These are phyloP conservation scores for Phlogophora meticulosa DNA, from an alignment of 2,888 invertebrate species.

Conservation along the genomic window DNA sequence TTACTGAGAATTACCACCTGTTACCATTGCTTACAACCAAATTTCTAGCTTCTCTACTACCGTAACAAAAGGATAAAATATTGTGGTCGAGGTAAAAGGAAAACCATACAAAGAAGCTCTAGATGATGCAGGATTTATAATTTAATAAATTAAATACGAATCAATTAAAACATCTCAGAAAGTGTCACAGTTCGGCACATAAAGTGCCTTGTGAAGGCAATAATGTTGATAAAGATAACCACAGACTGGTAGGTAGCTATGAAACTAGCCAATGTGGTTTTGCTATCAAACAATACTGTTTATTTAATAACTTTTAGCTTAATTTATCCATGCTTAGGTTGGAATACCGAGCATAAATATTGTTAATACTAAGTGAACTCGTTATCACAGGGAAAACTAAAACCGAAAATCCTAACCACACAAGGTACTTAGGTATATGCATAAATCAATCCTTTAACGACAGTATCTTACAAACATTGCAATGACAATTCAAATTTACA, in stretches of 20 bases:
- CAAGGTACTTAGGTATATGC: conserved; percentile 7
- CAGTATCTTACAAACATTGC: conserved; percentile 34
- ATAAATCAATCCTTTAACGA: conserved; percentile 30
- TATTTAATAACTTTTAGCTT: too few species aligned
- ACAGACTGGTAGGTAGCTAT: not conserved
- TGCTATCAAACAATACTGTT: conserved; percentile 3
- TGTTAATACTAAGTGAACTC: not conserved
- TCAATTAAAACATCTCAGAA: not conserved
- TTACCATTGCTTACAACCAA: conserved; percentile 30
- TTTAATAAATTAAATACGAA: not conserved
- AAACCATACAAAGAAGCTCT: not conserved
- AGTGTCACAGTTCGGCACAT: not conserved
- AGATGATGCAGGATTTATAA: not conserved
- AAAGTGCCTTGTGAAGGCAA: not conserved
- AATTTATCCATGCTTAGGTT: too few species aligned
- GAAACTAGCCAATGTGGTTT: conserved; percentile 3
- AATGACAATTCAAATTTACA: conserved; percentile 51
- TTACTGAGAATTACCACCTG: conserved; percentile 41
- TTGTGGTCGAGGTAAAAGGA: not conserved
- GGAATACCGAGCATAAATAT: not conserved
- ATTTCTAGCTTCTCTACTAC: conserved; percentile 6
- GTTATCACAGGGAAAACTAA: not conserved
- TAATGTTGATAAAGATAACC: conserved; percentile 10
- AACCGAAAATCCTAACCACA: conserved; percentile 2
- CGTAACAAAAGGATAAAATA: not conserved